These are phyloP conservation scores for Sebastes reedi DNA, from an alignment of 2,797 vertebrate genomes.

Conservation along the genomic window DNA sequence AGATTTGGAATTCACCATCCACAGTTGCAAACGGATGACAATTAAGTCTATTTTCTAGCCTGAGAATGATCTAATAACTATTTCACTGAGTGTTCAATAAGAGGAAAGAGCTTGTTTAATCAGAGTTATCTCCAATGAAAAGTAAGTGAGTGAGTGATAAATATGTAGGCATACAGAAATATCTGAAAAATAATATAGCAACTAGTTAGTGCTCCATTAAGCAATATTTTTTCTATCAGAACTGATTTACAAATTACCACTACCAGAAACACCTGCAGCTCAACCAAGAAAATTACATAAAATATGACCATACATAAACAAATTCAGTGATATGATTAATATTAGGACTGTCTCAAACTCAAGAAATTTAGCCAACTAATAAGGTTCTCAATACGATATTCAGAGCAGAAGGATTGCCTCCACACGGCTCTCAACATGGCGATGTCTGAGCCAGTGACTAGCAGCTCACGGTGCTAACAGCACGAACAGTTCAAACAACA, in stretches of 20 bases:
- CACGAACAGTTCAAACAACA: not conserved
- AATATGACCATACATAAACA: not conserved
- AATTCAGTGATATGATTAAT: not conserved
- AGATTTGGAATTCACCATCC: not conserved
- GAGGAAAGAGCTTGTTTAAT: not conserved
- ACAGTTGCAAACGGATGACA: not conserved
- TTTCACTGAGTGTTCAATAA: not conserved
- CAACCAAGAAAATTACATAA: not conserved
- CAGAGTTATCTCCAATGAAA: not conserved
- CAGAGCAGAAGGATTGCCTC: not conserved
- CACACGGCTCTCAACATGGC: too few species aligned
- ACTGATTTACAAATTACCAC: not conserved
- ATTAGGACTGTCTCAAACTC: not conserved
- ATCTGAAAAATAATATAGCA: not conserved
- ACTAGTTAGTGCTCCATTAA: not conserved
- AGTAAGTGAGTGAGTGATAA: too few species aligned
- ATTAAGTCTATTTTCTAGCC: not conserved
- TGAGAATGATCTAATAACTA: slow-evolving; percentile 4
- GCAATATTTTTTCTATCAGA: not conserved
- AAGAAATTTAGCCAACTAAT: not conserved
- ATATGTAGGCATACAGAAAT: not conserved
- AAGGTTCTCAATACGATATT: not conserved
- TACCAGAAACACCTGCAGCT: not conserved
- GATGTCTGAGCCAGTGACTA: too few species aligned
- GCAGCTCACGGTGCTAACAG: not conserved